Percentiles rank a stretch among this genome's conserved stretches.
Evolutionary conservation across 1,140 invertebrate genomes (phyloP).

Genomic region (Neoseiulus cucumeris): DNA sequence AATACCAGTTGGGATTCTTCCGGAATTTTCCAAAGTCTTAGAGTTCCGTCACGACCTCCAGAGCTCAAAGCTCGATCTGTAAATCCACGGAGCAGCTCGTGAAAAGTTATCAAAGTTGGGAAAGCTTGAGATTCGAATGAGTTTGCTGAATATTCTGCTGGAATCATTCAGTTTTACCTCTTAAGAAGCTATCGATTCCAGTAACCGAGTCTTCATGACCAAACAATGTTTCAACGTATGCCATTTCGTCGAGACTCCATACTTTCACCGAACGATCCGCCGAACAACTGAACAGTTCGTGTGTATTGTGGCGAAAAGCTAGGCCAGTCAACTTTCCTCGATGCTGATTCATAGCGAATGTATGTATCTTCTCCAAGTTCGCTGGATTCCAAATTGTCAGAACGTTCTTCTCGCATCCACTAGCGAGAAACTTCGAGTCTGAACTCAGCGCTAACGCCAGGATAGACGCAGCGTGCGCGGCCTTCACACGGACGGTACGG

Average conservation of each 20-base stretch:
- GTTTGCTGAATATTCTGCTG: background rate
- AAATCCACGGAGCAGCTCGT: too few species aligned
- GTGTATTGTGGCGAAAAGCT: slow-evolving; percentile 62
- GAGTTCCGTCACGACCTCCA: slow-evolving; percentile 60
- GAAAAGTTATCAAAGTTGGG: too few species aligned
- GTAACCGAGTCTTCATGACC: slow-evolving; percentile 70
- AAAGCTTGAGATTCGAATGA: too few species aligned
- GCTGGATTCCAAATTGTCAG: slow-evolving; percentile 66
- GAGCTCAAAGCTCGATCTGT: slow-evolving; percentile 61
- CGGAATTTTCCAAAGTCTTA: slow-evolving; percentile 83
- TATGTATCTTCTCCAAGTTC: slow-evolving; percentile 51
- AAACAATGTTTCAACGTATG: slow-evolving; percentile 83
- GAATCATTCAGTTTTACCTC: background rate
- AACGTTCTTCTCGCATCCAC: slow-evolving; percentile 49
- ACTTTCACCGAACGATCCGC: slow-evolving; percentile 63
- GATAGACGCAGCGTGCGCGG: slow-evolving; percentile 37
- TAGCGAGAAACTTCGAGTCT: slow-evolving; percentile 57
- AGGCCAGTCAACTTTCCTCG: slow-evolving; percentile 39
- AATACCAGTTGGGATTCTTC: slow-evolving; percentile 91
- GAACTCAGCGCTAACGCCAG: slow-evolving; percentile 53
- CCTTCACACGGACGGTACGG: slow-evolving; percentile 14
- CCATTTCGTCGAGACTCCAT: slow-evolving; percentile 86
- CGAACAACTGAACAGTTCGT: slow-evolving; percentile 60
- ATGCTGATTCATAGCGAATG: slow-evolving; percentile 36
- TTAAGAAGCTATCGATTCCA: slow-evolving; percentile 49